Conservation (phyloP, 2,797 vertebrate genomes). For the Jordanella pulchra region DNA sequence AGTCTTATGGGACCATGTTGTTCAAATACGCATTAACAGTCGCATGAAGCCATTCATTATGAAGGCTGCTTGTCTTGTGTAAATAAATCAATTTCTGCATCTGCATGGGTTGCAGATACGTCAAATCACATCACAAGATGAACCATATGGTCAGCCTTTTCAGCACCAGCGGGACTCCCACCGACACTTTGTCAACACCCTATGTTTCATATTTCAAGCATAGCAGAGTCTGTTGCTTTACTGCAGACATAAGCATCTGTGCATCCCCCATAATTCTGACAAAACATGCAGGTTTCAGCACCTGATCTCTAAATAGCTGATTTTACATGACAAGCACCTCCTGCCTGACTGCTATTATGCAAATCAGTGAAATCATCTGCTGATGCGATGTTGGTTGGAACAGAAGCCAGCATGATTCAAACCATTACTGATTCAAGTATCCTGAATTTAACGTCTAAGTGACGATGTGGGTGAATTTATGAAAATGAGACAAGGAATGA, state of each 20-base stretch:
- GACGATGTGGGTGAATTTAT: conserved; percentile 8
- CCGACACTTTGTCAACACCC: conserved; percentile 62
- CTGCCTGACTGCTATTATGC: conserved; percentile 21
- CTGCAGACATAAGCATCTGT: conserved; percentile 19
- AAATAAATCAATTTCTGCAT: conserved; percentile 34
- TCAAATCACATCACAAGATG: conserved; percentile 53
- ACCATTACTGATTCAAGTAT: conserved; percentile 12
- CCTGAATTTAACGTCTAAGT: conserved; percentile 11
- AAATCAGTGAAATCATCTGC: conserved; percentile 35
- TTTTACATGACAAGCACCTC: conserved; percentile 32
- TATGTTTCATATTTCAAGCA: conserved; percentile 56
- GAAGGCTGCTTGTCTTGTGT: conserved; percentile 11
- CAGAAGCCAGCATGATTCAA: conserved; percentile 25
- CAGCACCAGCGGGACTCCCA: conserved; percentile 42
- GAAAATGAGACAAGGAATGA: conserved; percentile 2
- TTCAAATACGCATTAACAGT: conserved; percentile 16
- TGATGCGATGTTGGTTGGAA: conserved; percentile 23
- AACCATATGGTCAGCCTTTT: conserved; percentile 66
- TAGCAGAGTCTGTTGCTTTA: conserved; percentile 11
- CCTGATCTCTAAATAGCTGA: conserved; percentile 29
- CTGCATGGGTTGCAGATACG: conserved; percentile 49
- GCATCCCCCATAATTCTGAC: conserved; percentile 14
- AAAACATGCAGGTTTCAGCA: conserved; percentile 28
- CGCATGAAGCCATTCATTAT: neutral
- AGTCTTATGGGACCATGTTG: conserved; percentile 1